Percentiles rank a stretch among this genome's conserved stretches.
phyloP scores from a whole-genome alignment of 1,140 invertebrate genomes.

The Argopecten irradians region DNA sequence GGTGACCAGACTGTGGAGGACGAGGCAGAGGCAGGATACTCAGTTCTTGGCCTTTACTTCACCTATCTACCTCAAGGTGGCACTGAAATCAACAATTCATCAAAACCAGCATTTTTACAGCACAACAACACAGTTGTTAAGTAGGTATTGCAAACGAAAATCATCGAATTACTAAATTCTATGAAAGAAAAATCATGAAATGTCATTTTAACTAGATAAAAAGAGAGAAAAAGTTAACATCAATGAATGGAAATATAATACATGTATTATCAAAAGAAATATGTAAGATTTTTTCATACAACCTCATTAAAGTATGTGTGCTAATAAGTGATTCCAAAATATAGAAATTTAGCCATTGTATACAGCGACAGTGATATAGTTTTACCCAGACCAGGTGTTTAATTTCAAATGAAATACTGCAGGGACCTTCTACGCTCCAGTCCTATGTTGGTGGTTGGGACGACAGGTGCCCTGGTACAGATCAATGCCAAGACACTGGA shows the following conservation, averaged over 20 bases:
- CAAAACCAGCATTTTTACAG: conserved; percentile 53
- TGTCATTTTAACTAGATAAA: no score
- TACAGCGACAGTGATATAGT: no score
- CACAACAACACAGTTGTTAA: conserved; percentile 54
- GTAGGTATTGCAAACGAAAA: conserved; percentile 28
- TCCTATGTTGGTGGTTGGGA: conserved; percentile 67
- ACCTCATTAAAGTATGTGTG: no score
- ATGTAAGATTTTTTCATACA: no score
- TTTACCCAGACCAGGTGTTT: no score
- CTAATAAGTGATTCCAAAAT: not conserved
- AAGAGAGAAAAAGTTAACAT: no score
- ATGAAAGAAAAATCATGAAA: not conserved
- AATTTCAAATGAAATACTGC: not conserved
- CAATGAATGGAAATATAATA: no score
- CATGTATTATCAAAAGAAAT: no score
- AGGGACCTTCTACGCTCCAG: conserved; percentile 58
- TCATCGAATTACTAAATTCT: not conserved
- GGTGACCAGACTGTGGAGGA: conserved; percentile 33
- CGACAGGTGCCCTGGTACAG: conserved; percentile 64
- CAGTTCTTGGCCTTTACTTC: conserved; percentile 65
- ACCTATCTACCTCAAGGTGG: conserved; percentile 41
- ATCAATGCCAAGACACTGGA: conserved; percentile 72
- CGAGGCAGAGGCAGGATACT: conserved; percentile 53
- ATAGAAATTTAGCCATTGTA: no score
- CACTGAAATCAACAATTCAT: conserved; percentile 27